A percentile compares a stretch with the other conserved stretches of the same genome.
Conservation (phyloP, 1,140 invertebrate species). For the Anagrus nilaparvatae region DNA sequence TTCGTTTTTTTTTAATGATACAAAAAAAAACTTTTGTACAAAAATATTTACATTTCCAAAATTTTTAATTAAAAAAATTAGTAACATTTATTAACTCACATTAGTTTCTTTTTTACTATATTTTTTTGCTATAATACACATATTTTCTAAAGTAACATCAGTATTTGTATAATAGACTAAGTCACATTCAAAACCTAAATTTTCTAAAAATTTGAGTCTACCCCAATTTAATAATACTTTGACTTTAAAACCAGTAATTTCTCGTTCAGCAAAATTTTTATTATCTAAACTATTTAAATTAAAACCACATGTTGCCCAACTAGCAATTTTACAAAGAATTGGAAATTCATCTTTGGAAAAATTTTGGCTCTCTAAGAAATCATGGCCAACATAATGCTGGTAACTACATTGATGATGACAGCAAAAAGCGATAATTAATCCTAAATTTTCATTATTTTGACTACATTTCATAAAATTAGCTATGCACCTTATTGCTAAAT, state of each 20-base stretch:
- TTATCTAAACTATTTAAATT: constrained; percentile 25
- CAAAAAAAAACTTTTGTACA: too few relatives aligned
- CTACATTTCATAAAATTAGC: constrained; percentile 31
- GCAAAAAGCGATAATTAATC: constrained; percentile 69
- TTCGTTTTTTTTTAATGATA: too few relatives aligned
- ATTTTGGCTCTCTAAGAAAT: constrained; percentile 46
- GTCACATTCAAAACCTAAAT: constrained; percentile 46
- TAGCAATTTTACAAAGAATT: constrained; percentile 65
- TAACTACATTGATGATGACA: constrained; percentile 79
- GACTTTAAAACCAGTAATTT: constrained; percentile 56
- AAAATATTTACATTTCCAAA: too few relatives aligned
- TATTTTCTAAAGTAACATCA: constrained; percentile 64
- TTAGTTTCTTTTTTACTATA: constrained; percentile 1
- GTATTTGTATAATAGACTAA: constrained; percentile 56
- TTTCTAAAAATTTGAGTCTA: constrained; percentile 51
- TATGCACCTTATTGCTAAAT: constrained; percentile 62
- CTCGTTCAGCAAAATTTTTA: constrained; percentile 39
- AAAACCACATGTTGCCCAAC: constrained; percentile 74
- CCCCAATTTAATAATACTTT: constrained; percentile 70
- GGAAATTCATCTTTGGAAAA: constrained; percentile 58
- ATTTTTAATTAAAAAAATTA: constrained; percentile 4
- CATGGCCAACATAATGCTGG: constrained; percentile 56
- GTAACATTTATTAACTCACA: constrained; percentile 6
- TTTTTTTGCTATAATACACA: constrained; percentile 59
- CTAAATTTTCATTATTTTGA: constrained; percentile 38